phyloP scores from a whole-genome alignment of 1,140 invertebrate genomes.

The Monochamus saltuarius region DNA sequence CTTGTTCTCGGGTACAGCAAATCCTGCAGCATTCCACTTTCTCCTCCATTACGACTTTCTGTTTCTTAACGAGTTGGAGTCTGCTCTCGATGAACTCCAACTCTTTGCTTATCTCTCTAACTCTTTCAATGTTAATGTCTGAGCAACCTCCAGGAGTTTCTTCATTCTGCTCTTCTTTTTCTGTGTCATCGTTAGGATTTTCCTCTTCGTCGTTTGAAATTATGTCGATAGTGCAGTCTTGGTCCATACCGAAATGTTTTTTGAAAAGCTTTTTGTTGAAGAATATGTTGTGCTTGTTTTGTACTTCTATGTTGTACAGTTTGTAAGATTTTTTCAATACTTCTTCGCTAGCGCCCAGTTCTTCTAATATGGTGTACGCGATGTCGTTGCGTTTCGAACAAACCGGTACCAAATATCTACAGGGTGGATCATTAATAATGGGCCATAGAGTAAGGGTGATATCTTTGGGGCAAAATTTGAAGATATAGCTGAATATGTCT shows the following conservation, averaged over 20 bases:
- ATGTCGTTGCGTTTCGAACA: conserved; percentile 10
- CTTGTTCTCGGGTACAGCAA: conserved; percentile 4
- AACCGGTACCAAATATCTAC: conserved; percentile 32
- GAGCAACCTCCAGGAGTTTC: background rate
- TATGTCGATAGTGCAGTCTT: conserved; percentile 37
- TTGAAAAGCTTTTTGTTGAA: conserved; percentile 39
- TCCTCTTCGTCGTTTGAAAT: conserved; percentile 1
- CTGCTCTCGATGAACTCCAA: background rate
- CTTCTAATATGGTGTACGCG: conserved; percentile 26
- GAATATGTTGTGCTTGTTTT: conserved; percentile 39
- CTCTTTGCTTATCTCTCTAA: background rate
- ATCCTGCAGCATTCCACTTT: background rate
- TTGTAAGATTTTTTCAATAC: conserved; percentile 18
- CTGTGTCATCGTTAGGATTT: background rate
- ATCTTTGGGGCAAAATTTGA: no score
- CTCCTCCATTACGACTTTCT: background rate
- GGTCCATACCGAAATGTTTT: conserved; percentile 23
- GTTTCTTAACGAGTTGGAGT: background rate
- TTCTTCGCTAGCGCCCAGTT: conserved; percentile 22
- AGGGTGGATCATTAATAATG: no score
- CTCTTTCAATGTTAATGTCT: conserved; percentile 5
- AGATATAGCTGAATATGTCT: no score
- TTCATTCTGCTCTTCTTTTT: background rate
- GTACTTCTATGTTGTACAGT: conserved; percentile 35
- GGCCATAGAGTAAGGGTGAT: no score